Evolutionary conservation across 2,113 vertebrate species (phyloP), one percentile per base, ranked within the genome.

Genomic region (Ornithorhynchus anatinus): DNA sequence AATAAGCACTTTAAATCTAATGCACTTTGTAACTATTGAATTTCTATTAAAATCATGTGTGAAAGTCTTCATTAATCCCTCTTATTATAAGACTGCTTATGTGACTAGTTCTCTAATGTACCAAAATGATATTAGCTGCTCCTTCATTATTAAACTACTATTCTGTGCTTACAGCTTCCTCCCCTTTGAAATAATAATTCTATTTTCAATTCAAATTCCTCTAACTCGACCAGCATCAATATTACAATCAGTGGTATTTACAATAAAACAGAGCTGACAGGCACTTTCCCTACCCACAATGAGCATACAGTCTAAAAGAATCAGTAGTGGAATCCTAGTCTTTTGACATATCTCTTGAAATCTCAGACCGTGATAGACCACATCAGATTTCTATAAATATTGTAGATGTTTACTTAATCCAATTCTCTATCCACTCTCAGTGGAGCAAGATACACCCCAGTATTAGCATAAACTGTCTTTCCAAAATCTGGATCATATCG

Each of bases 1-100:
- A 48, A 50, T 54, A 73, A 76, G 8, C 4, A 50, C 20, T 31
- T 57, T n/a, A 5, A 37, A 45, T 16, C 4, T 31, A 23, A 15
- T 8, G 66, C 47, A 23, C 47, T 74, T 54, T 35, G 22, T 59
- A 68, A 33, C n/a, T 77, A 25, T 48, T 53, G 10, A 61, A 17
- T 10, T 50, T 50, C 9, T 19, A 15, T 70, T 52, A 29, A 59
- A 29, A 62, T 27, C 22, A 11, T 1, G 1, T 12, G 5, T 31
- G 19, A 22, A 33, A 4, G 20, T 11, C 10, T 59, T 39, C 22
- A 22, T 39, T 12, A 39, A 14, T 59, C 4, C 4, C 69, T 62
- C 40, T 45, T 16, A 40, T 22, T 13, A 35, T 6, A 56, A n/a
- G 4, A 20, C 8, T 37, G 8, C 7, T 63, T 43, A 22, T 27